phyloP scores from a whole-genome alignment of 2,113 vertebrate species.

The Psittacula cyanocephala region DNA sequence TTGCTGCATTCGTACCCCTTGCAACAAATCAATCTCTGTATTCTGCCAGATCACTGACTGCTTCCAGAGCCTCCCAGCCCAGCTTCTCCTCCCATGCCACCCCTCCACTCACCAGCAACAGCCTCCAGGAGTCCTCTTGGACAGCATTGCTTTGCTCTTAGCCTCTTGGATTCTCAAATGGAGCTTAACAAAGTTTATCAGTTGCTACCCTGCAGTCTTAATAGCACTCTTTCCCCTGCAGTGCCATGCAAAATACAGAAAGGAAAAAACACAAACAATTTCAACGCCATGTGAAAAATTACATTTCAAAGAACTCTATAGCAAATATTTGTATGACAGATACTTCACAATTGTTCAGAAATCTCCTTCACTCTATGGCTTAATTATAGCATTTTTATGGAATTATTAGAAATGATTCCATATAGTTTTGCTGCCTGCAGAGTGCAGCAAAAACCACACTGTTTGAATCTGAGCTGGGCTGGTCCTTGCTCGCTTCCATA shows the following conservation, averaged over 20 bases:
- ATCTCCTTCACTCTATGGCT: background rate
- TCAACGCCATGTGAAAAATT: background rate
- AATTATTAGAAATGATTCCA: background rate
- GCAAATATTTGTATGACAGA: background rate
- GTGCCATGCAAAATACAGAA: background rate
- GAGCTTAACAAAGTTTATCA: background rate
- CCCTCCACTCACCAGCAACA: background rate
- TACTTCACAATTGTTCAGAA: background rate
- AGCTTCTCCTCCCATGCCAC: background rate
- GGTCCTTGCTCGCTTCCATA: background rate
- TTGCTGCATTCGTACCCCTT: background rate
- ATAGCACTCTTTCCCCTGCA: background rate
- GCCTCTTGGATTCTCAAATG: background rate
- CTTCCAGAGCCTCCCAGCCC: background rate
- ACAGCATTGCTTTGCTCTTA: background rate
- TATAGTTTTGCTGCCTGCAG: conserved; percentile 32
- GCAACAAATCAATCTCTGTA: background rate
- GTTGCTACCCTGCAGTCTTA: background rate
- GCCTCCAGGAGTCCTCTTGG: background rate
- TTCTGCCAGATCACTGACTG: background rate
- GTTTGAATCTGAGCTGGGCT: background rate
- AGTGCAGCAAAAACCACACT: conserved; percentile 33
- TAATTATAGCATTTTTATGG: background rate
- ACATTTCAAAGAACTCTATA: background rate
- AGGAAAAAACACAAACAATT: background rate